phyloP scores from a whole-genome alignment of 2,888 invertebrate genomes.

The Hypomecis punctinalis region DNA sequence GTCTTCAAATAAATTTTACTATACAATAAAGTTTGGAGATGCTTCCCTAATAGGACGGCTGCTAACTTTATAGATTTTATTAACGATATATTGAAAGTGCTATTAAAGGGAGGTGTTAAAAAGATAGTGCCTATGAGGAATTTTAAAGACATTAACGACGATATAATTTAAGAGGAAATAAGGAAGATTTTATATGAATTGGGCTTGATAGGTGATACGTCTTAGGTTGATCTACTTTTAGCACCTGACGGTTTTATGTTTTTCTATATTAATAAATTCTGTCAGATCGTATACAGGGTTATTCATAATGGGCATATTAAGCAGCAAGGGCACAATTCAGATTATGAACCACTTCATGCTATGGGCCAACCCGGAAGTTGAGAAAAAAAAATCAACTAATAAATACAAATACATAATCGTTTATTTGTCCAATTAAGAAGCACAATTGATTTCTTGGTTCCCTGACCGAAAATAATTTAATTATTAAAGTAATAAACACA shows the following conservation, averaged over 20 bases:
- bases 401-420: no score
- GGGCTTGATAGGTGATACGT: constrained; percentile 1
- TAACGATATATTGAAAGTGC: constrained; percentile 23
- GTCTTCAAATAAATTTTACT: constrained; percentile 23
- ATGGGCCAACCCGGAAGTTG: no score
- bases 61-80: constrained; percentile 9
- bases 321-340: no score
- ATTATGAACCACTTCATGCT: no score
- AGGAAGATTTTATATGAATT: constrained; percentile 1
- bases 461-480: no score
- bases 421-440: no score
- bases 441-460: no score
- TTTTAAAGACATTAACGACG: constrained; percentile 12
- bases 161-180: constrained; percentile 14
- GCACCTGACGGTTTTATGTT: background rate
- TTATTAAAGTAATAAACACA: no score
- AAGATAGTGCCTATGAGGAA: constrained; percentile 28
- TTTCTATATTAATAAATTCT: no score
- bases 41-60: constrained; percentile 20
- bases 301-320: no score
- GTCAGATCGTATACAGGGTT: no score
- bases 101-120: constrained; percentile 29
- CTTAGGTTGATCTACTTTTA: background rate
- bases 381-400: no score
- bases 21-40: constrained; percentile 21